These are phyloP conservation scores for Artibeus lituratus DNA, from an alignment of 2,797 vertebrate genomes.

Conservation along the genomic window DNA sequence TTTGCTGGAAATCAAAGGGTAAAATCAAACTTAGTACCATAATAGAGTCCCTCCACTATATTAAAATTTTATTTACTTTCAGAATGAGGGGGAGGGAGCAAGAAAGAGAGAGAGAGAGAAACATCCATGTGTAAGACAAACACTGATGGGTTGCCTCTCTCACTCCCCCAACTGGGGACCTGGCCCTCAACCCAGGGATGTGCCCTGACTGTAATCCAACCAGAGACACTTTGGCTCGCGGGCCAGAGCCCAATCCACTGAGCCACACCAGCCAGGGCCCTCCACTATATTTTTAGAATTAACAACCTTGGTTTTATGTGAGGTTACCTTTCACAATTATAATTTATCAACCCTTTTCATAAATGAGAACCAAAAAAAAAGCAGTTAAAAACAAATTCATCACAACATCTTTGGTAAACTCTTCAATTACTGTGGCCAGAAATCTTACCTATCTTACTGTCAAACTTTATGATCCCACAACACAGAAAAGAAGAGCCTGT, in stretches of 20 bases:
- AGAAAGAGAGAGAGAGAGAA: no score
- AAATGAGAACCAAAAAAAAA: neutral
- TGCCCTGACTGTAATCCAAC: no score
- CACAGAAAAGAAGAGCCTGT: neutral
- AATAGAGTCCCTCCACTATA: neutral
- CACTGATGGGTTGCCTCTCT: no score
- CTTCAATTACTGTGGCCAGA: neutral
- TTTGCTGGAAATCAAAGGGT: slow-evolving; percentile 82
- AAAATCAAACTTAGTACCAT: slow-evolving; percentile 18
- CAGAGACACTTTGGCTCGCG: no score
- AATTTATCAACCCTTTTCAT: slow-evolving; percentile 29
- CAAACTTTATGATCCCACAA: neutral
- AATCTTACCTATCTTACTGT: neutral
- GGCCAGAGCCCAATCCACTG: no score
- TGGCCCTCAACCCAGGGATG: no score
- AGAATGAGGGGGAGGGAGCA: no score
- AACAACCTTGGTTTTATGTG: neutral
- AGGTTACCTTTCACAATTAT: slow-evolving; percentile 10
- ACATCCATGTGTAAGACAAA: no score
- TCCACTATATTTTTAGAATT: neutral
- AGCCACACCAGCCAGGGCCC: no score
- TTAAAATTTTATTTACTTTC: no score
- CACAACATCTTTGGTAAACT: neutral
- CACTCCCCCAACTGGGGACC: no score
- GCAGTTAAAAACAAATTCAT: slow-evolving; percentile 1